These are phyloP conservation scores for Cephus runcator DNA, from an alignment of 2,888 invertebrate species.

Conservation along the genomic window DNA sequence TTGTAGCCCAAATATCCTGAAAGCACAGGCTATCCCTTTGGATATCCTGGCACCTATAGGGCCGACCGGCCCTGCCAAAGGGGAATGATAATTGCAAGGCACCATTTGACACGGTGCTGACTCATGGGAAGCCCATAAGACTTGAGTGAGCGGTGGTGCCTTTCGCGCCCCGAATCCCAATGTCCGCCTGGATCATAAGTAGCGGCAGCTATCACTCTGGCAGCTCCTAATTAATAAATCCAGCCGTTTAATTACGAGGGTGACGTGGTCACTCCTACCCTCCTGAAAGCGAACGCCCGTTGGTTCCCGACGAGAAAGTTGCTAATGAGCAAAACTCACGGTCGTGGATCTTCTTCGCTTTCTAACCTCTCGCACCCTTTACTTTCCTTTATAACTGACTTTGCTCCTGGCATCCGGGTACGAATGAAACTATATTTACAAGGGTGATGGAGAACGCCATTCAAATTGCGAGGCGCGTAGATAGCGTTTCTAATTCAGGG, in stretches of 20 bases:
- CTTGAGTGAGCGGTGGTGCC: background rate
- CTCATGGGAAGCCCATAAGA: constrained; percentile 3
- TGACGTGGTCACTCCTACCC: constrained; percentile 8
- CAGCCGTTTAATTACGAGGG: constrained; percentile 5
- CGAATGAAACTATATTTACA: background rate
- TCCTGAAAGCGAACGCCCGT: background rate
- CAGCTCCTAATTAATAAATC: constrained; percentile 10
- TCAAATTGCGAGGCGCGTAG: background rate
- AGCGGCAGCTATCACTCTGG: background rate
- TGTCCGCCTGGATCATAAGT: background rate
- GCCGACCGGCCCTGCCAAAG: background rate
- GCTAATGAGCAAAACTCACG: constrained; percentile 35
- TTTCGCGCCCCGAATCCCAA: background rate
- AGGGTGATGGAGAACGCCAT: background rate
- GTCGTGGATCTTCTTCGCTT: constrained; percentile 21
- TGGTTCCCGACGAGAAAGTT: background rate
- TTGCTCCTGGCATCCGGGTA: background rate
- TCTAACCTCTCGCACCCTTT: background rate
- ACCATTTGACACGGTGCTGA: constrained; percentile 14
- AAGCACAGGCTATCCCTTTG: background rate
- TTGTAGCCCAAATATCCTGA: background rate
- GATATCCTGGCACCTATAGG: background rate
- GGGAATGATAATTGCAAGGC: constrained; percentile 6
- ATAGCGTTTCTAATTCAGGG: background rate
- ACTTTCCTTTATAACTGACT: background rate